Base-by-base conservation (phyloP, 2,797 vertebrate genomes). In the Hafferia zeledoni region DNA sequence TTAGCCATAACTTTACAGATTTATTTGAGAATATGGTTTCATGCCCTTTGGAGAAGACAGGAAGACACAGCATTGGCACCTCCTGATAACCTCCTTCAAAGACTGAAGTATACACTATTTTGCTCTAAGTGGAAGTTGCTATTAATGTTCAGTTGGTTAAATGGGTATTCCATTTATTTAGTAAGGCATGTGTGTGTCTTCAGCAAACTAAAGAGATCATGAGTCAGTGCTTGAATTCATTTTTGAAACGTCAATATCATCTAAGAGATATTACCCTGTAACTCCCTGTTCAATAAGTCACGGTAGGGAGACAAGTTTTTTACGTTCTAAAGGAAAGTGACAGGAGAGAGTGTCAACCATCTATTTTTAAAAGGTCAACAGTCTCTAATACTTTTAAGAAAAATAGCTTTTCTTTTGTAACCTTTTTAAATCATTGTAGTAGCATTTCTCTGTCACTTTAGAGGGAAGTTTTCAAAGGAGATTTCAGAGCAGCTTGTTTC, bases 351-450 rank as follows among this genome's bases (percentile, higher is more conserved):
- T 88, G 93, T 91, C 95, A 95, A 92, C 89, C 74, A 24, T 92
- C 88, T 93, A 90, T 90, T 94, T 93, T 95, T 91, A 57, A 95
- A 96, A 96, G 94, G 95, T 96, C 87, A 90, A 64, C 92, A 96
- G 85, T 89, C 85, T 91, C 87, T 65, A 93, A 88, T 88, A 93
- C 43, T 86, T 94, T 90, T 81, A 86, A 91, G 94, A 94, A 94
- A 96, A 90, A 90, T 89, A 87, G 50, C 43, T 68, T 94, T 92
- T 78, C 60, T 85, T 92, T 91, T 86, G 69, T 83, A 93, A 83
- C 80, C 80, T 69, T 47, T 69, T 93, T 90, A 95, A 95, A 94
- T 94, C 93, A 94, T 56, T 49, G 41, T 65, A 79, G 83, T 67
- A 88, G 63, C 63, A 79, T 90, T 95, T 84, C 67, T 20, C 74